Percentiles rank a stretch among this genome's conserved stretches.
Evolutionary conservation across 2,888 invertebrate species (phyloP).

Genomic region (Pristionchus japonicus): DNA sequence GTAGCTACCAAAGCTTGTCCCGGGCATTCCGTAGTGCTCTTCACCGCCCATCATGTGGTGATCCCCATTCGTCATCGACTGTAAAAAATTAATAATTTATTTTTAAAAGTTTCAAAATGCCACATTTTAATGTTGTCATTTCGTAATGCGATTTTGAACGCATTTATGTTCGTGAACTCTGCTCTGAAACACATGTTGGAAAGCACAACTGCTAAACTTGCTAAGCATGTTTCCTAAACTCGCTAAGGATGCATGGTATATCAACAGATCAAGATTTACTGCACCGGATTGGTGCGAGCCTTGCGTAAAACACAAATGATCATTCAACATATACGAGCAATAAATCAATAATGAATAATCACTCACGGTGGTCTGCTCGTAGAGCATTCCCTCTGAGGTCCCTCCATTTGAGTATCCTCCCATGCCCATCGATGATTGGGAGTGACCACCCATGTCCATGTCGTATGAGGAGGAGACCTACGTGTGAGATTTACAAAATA

Average conservation of each 20-base stretch:
- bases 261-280: neutral
- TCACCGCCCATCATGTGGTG: slow-evolving; percentile 15
- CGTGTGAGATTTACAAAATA: neutral
- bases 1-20: slow-evolving; percentile 16
- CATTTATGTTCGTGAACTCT: no score
- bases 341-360: neutral
- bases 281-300: no score
- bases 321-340: no score
- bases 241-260: no score
- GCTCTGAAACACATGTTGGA: no score
- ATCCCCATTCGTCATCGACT: neutral
- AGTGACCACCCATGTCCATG: slow-evolving; percentile 13
- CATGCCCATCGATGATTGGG: slow-evolving; percentile 6
- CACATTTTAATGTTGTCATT: no score
- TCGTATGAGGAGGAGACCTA: neutral
- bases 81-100: neutral
- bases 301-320: no score
- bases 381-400: neutral
- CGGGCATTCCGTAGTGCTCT: slow-evolving; percentile 25
- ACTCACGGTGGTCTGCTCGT: neutral
- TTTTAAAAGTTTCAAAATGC: neutral
- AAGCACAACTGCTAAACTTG: neutral
- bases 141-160: no score
- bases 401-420: slow-evolving; percentile 13
- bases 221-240: neutral